Evolutionary conservation across 2,113 vertebrate genomes (phyloP), one percentile per base, ranked within the genome.

Genomic region (Phalacrocorax carbo): DNA sequence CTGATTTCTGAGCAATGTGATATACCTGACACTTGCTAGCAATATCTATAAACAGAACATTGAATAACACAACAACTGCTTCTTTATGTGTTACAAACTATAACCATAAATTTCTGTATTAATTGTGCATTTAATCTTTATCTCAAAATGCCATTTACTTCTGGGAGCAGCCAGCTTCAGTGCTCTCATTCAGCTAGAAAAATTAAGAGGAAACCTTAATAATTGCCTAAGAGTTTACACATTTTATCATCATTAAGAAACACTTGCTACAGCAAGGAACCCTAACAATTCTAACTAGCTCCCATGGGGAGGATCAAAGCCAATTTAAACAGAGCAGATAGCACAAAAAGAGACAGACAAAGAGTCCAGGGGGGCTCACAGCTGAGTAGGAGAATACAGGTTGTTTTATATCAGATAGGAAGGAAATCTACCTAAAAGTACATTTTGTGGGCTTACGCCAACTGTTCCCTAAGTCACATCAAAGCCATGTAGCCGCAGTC

Each of bases 171-270:
- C 5, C 62, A 61, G 10, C 84, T 82, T 78, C 65, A 84, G 25
- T 48, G 62, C 5, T 81, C 18, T 86, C 76, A 75, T 81, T 60
- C 18, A 86, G n/a, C 36, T 25, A 52, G 38, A 92, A 64, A 84
- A 95, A 92, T 88, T 64, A 82, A 82, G 34, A 78, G 13, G 76
- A 86, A 92, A 60, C 42, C 36, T 78, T 65, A 66, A 71, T 61
- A 96, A 85, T 82, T 82, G 54, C 46, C 49, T 49, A 78, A 62
- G 42, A 90, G 29, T 94, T 96, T 88, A 94, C 52, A 44, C 11
- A 44, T 87, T 92, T 92, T 92, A 69, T 81, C 60, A 52, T 84
- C 57, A 89, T 96, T 92, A 96, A 92, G 83, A 89, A 86, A 82
- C 36, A 57, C 36, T 94, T 82, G 65, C 34, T 91, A 84, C 23